These are phyloP conservation scores for Drosophila ironensis DNA, from an alignment of 1,140 invertebrate genomes.

Conservation along the genomic window DNA sequence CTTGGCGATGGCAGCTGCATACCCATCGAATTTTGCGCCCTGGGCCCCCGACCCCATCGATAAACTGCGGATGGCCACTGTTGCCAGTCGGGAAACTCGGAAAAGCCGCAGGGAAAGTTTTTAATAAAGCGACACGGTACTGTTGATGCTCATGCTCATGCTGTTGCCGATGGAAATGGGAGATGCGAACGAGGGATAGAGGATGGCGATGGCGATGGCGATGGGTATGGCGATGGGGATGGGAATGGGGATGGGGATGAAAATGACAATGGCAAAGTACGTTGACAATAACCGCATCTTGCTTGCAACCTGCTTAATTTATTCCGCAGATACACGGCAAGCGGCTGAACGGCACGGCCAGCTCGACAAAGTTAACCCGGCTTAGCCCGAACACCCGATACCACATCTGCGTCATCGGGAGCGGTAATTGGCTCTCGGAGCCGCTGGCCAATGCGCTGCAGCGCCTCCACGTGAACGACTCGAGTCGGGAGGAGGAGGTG, in stretches of 20 bases:
- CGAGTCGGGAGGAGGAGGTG: conserved; percentile 57
- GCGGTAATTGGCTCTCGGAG: conserved; percentile 86
- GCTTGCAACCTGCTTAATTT: conserved; percentile 55
- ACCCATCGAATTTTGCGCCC: not conserved
- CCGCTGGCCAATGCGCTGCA: conserved; percentile 82
- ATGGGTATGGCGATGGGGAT: not conserved
- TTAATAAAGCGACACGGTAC: conserved; percentile 30
- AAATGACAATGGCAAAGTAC: conserved; percentile 6
- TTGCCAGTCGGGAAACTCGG: not conserved
- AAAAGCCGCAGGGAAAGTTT: conserved; percentile 30
- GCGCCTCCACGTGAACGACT: conserved; percentile 81
- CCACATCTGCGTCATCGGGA: conserved; percentile 91
- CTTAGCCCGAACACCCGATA: conserved; percentile 90
- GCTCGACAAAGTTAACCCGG: conserved; percentile 88
- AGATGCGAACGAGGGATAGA: not conserved
- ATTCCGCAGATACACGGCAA: conserved; percentile 86
- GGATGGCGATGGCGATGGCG: not conserved
- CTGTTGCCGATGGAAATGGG: not conserved
- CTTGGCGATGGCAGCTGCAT: not conserved
- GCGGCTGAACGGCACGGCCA: conserved; percentile 86
- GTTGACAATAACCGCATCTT: conserved; percentile 39
- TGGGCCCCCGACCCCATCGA: not conserved
- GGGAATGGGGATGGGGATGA: not conserved
- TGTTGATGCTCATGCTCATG: not conserved
- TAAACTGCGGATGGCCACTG: conserved; percentile 10